A percentile compares a stretch with the other conserved stretches of the same genome.
phyloP scores from a whole-genome alignment of 2,113 vertebrate genomes.

The Atlantisia rogersi region DNA sequence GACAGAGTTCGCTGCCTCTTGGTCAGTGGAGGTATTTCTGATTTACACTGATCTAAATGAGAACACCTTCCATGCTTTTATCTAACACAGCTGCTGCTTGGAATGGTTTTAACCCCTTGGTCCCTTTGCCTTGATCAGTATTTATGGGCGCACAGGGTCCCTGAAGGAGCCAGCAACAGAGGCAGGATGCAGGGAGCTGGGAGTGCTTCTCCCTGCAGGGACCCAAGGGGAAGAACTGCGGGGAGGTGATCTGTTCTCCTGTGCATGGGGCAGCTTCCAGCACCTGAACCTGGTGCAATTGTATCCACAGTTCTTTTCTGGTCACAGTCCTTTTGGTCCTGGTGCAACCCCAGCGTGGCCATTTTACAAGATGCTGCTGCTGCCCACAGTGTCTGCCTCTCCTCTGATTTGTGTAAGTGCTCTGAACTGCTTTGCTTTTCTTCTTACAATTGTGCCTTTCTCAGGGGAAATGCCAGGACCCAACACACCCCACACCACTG shows the following conservation, averaged over 20 bases:
- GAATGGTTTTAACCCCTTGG: not conserved
- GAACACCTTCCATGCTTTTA: not conserved
- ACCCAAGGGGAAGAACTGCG: not conserved
- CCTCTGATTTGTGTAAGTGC: not conserved
- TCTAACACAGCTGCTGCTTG: not conserved
- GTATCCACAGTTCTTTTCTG: too few relatives aligned
- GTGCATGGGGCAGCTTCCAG: not conserved
- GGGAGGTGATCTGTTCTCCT: not conserved
- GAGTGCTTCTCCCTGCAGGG: not conserved
- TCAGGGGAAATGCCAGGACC: not conserved
- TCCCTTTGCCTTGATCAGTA: not conserved
- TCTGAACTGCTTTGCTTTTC: not conserved
- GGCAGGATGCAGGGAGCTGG: not conserved
- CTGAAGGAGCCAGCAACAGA: not conserved
- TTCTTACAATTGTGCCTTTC: not conserved
- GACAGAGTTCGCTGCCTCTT: not conserved
- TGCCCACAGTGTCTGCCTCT: not conserved
- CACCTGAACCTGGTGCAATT: not conserved
- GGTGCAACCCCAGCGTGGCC: not conserved
- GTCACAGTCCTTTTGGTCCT: not conserved
- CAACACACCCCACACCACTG: not conserved
- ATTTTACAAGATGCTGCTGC: not conserved
- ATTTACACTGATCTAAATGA: not conserved
- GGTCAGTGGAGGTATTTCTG: not conserved
- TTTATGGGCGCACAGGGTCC: accelerated